A percentile compares a stretch with the other conserved stretches of the same genome.
phyloP scores from a whole-genome alignment of 1,140 invertebrate species.

The Drosophila arawakana region DNA sequence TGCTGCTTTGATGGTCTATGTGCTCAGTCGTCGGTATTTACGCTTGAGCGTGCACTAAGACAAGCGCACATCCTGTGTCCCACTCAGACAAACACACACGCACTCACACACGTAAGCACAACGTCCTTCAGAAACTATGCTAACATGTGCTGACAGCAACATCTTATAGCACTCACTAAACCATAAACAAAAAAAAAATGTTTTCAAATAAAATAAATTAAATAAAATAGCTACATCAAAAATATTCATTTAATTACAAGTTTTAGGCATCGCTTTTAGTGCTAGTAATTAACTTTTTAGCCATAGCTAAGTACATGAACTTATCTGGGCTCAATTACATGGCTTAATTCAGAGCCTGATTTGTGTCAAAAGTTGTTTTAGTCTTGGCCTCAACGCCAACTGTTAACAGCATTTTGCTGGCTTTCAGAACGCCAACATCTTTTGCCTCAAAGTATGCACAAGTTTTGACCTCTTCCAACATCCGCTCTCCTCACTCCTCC shows the following conservation, averaged over 20 bases:
- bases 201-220: slow-evolving; percentile 25
- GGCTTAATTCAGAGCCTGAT: slow-evolving; percentile 31
- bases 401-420: slow-evolving; percentile 6
- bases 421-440: slow-evolving; percentile 44
- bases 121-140: slow-evolving; percentile 60
- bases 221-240: not conserved
- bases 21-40: slow-evolving; percentile 36
- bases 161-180: slow-evolving; percentile 22
- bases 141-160: slow-evolving; percentile 22
- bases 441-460: slow-evolving; percentile 26
- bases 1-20: slow-evolving; percentile 8
- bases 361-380: slow-evolving; percentile 32
- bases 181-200: slow-evolving; percentile 13
- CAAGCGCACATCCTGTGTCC: slow-evolving; percentile 59
- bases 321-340: slow-evolving; percentile 12
- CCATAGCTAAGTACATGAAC: slow-evolving; percentile 4
- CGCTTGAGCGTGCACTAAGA: slow-evolving; percentile 62
- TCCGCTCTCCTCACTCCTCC: not conserved
- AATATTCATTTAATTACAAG: slow-evolving; percentile 4
- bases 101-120: slow-evolving; percentile 7
- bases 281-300: slow-evolving; percentile 32
- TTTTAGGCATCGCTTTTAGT: slow-evolving; percentile 31
- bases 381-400: slow-evolving; percentile 12
- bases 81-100: slow-evolving; percentile 28
- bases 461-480: not conserved